phyloP scores from a whole-genome alignment of 2,888 invertebrate species.

The Gisinianus flammeolus region DNA sequence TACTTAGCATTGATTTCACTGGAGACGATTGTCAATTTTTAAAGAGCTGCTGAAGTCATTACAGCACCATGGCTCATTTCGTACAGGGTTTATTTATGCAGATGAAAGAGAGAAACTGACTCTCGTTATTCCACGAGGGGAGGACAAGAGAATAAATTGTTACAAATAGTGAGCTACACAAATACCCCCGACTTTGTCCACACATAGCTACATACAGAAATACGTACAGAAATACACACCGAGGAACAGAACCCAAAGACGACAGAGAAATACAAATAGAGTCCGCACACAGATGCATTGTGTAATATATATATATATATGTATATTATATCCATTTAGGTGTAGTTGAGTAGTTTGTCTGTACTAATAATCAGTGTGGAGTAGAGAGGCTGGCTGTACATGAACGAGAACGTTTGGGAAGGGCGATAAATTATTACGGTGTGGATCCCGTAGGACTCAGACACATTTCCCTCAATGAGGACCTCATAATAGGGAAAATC shows the following conservation, averaged over 20 bases:
- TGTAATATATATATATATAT: no score
- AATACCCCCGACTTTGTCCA: no score
- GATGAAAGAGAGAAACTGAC: slow-evolving; percentile 11
- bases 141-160: slow-evolving; percentile 28
- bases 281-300: no score
- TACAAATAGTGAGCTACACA: slow-evolving; percentile 29
- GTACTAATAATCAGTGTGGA: not conserved
- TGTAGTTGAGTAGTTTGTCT: not conserved
- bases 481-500: slow-evolving; percentile 25
- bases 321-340: no score
- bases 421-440: slow-evolving; percentile 34
- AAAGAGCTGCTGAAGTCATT: slow-evolving; percentile 35
- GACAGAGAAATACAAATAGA: no score
- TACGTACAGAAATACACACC: slow-evolving; percentile 4
- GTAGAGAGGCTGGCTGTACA: not conserved
- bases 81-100: slow-evolving; percentile 20
- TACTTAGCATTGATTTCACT: no score
- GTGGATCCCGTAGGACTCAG: slow-evolving; percentile 19
- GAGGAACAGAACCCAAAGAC: no score
- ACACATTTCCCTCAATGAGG: slow-evolving; percentile 30
- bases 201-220: no score
- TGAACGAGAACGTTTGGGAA: slow-evolving; percentile 9
- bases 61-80: slow-evolving; percentile 22
- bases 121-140: not conserved
- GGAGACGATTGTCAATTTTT: slow-evolving; percentile 36